Evolutionary conservation across 2,888 invertebrate species (phyloP).

Genomic region (Stramonita haemastoma): DNA sequence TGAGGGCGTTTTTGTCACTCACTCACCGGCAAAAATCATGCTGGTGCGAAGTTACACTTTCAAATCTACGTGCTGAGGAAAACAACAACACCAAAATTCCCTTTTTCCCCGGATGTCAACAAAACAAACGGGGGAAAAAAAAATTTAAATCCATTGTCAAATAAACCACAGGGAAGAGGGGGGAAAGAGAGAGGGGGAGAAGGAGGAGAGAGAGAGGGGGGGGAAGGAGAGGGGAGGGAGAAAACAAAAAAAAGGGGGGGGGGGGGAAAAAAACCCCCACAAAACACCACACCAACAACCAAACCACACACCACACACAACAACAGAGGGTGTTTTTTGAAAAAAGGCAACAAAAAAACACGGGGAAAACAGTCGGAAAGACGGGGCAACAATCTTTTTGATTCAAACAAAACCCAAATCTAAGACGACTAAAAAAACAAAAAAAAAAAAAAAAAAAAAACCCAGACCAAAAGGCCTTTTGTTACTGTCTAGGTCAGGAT

Average conservation of each 20-base stretch:
- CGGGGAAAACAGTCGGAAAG: too few relatives aligned
- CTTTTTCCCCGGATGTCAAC: conserved; percentile 22
- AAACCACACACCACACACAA: too few relatives aligned
- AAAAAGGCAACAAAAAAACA: too few relatives aligned
- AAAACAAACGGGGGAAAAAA: not conserved
- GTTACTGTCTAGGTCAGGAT: too few relatives aligned
- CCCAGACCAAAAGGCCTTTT: not conserved
- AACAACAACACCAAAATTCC: conserved; percentile 32
- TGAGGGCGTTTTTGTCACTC: conserved; percentile 9
- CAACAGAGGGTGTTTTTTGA: not conserved
- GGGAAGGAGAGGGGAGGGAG: not conserved
- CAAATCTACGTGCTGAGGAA: conserved; percentile 36
- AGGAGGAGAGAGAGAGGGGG: not conserved
- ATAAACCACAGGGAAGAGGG: not conserved
- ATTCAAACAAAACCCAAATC: not conserved
- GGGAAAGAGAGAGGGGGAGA: not conserved
- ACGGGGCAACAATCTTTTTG: too few relatives aligned
- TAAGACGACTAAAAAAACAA: not conserved
- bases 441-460: not conserved
- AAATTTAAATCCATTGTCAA: not conserved
- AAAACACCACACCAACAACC: too few relatives aligned
- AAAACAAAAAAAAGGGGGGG: not conserved
- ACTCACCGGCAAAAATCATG: not conserved
- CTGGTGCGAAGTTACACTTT: conserved; percentile 5
- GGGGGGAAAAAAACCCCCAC: not conserved